Conservation (phyloP, 2,113 vertebrate genomes). For the Chlorocebus sabaeus region DNA sequence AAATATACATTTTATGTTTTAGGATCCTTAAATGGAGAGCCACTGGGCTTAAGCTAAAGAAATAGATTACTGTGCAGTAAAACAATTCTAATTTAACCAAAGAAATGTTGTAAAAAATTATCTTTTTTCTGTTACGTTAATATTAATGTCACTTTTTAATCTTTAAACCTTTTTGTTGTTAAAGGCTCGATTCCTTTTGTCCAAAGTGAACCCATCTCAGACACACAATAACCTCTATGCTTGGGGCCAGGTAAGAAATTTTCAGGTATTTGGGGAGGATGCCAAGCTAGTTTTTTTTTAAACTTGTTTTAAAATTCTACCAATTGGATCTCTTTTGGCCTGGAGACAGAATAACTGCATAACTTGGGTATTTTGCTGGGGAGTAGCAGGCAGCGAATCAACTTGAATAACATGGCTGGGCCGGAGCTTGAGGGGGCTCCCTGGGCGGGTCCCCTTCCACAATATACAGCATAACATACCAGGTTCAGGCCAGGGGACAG, state of each 20-base stretch:
- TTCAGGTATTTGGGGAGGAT: background rate
- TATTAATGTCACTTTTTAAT: slow-evolving; percentile 27
- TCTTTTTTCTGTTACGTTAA: background rate
- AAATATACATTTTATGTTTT: background rate
- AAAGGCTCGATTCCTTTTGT: slow-evolving; percentile 96
- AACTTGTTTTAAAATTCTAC: slow-evolving; percentile 3
- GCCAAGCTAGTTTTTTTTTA: background rate
- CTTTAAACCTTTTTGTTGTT: slow-evolving; percentile 58
- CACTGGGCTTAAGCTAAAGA: background rate
- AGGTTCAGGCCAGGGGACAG: background rate
- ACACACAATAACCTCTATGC: slow-evolving; percentile 97
- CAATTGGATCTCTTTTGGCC: slow-evolving; percentile 63
- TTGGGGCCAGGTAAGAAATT: slow-evolving; percentile 92
- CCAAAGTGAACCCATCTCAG: slow-evolving; percentile 99
- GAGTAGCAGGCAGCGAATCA: slow-evolving; percentile 65
- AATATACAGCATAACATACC: rapidly evolving
- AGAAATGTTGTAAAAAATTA: background rate
- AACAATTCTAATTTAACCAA: background rate
- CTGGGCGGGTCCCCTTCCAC: background rate
- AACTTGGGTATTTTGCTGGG: slow-evolving; percentile 91
- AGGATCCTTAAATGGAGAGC: background rate
- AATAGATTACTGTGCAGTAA: background rate
- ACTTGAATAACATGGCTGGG: background rate
- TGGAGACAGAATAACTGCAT: slow-evolving; percentile 93
- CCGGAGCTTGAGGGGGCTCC: too few relatives aligned